Base-by-base conservation (phyloP, 2,113 vertebrate species). In the Riparia riparia region DNA sequence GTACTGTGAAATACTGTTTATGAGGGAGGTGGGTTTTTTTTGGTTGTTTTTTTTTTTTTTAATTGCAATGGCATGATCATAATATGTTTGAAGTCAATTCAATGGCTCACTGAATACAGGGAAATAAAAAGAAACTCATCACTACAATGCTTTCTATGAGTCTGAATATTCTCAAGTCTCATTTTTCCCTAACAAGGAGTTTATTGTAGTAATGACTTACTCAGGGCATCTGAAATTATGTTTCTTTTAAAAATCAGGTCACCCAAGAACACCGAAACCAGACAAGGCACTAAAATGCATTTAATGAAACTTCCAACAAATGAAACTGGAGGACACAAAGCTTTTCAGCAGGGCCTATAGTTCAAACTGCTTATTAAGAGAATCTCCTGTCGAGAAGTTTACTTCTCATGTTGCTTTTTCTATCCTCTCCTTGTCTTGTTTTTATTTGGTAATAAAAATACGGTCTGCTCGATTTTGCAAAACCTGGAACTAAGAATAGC, bases 211-310 rank as follows among this genome's bases (percentile, higher is more conserved):
- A 93, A 92, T 89, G 72, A 95, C 96, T 97, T 96, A 96, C 95
- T 97, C 89, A 76, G 95, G 83, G 56, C 61, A 94, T 84, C 78
- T 93, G 92, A 97, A 97, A 97, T 94, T 77, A 78, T 72, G 39
- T 96, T 97, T 95, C 88, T 96, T 96, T 96, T 94, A 71, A 95
- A 97, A 97, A 96, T 74, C 79, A 95, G 95, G 94, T 97, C 96
- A 96, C 63, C 31, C 56, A 96, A 97, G 95, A 97, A 96, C 70
- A 89, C 53, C 31, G 42, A 93, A 97, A 90, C 83, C 72, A 96
- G 93, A 80, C 39, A 91, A 97, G 28, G 63, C 94, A 95, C 95
- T 98, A 96, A 97, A 97, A 96, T 90, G 89, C 76, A 84, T 95
- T 93, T 96, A 97, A 97, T 95, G 94, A 97, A 97, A 96, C 79